phyloP scores from a whole-genome alignment of 2,113 vertebrate genomes.

The western clawed frog (Xenopus tropicalis) region DNA sequence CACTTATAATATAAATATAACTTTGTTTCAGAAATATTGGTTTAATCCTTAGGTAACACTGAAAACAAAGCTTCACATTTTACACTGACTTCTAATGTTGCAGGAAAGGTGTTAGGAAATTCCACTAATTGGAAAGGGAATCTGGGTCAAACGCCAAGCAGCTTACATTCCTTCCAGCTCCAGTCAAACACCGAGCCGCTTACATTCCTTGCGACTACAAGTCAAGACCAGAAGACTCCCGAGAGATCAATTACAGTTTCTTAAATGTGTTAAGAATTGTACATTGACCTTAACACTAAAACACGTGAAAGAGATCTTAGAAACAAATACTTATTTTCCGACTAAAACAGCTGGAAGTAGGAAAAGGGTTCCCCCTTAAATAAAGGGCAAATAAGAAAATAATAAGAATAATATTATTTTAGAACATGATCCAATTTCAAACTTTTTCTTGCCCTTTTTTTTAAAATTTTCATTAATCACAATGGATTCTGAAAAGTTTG shows the following conservation, averaged over 20 bases:
- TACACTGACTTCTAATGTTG: not conserved
- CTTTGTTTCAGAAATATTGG: no score
- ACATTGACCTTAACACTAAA: slow-evolving; percentile 34
- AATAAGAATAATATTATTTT: no score
- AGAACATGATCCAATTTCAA: no score
- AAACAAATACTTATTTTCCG: slow-evolving; percentile 26
- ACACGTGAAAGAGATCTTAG: slow-evolving; percentile 12
- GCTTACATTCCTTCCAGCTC: slow-evolving; percentile 22
- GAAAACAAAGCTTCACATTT: not conserved
- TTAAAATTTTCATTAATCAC: no score
- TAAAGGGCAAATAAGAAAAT: no score
- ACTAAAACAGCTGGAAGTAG: slow-evolving; percentile 15
- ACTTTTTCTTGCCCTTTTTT: no score
- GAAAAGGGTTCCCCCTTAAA: not conserved
- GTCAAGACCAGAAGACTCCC: slow-evolving; percentile 7
- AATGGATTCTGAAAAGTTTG: no score
- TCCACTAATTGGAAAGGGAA: slow-evolving; percentile 30
- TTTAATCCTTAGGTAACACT: no score
- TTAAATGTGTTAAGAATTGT: slow-evolving; percentile 34
- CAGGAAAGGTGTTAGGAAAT: slow-evolving; percentile 8
- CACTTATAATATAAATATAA: no score
- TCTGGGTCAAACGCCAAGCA: slow-evolving; percentile 17
- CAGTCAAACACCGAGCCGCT: not conserved
- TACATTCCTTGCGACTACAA: slow-evolving; percentile 19
- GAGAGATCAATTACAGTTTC: slow-evolving; percentile 40